Evolutionary conservation across 2,797 vertebrate genomes (phyloP).

Genomic region (Gymnothorax javanicus): DNA sequence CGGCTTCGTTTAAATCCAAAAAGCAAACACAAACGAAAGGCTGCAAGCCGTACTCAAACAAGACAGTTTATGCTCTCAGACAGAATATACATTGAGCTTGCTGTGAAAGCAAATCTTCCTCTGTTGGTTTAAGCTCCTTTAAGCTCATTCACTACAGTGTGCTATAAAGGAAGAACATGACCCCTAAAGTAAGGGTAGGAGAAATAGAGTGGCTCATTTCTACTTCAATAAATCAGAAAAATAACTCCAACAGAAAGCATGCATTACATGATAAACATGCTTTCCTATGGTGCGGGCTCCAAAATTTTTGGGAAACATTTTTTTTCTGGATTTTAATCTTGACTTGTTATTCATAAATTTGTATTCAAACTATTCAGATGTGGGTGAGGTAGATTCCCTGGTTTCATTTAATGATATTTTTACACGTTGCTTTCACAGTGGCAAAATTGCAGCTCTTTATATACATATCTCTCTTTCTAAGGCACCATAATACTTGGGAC

Average conservation of each 20-base stretch:
- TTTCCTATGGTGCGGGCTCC: no score
- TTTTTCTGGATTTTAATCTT: no score
- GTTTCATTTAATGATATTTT: no score
- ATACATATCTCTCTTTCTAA: no score
- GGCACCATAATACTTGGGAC: no score
- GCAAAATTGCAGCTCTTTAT: no score
- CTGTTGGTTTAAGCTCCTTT: constrained; percentile 1
- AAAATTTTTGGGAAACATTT: no score
- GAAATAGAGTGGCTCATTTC: neutral
- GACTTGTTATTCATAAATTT: no score
- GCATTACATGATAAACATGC: neutral
- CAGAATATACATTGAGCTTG: neutral
- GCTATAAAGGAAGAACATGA: neutral
- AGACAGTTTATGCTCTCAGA: neutral
- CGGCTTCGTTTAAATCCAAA: constrained; percentile 66
- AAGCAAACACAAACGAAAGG: constrained; percentile 63
- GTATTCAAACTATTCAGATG: no score
- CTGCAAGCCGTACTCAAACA: neutral
- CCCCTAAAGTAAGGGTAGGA: neutral
- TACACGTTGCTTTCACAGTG: no score
- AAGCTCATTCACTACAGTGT: neutral
- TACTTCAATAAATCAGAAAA: neutral
- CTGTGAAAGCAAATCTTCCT: constrained; percentile 7
- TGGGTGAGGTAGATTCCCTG: no score
- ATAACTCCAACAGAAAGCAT: neutral